A percentile compares a stretch with the other conserved stretches of the same genome.
These are phyloP conservation scores for Ptychoptera albimana DNA, from an alignment of 2,888 invertebrate genomes.

Conservation along the genomic window DNA sequence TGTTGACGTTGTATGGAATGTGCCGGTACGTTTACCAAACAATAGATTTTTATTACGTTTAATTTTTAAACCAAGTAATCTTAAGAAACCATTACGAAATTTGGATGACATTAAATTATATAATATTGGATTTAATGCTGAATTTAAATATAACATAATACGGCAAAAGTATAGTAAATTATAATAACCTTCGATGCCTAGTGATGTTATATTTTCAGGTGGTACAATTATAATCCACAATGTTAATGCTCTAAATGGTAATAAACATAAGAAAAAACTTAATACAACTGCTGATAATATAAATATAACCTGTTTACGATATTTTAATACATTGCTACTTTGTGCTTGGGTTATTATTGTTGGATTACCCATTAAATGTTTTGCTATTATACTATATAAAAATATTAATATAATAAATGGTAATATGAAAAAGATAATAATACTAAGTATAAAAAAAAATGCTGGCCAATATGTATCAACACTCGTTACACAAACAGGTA, in stretches of 20 bases:
- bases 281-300: conserved; percentile 82
- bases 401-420: conserved; percentile 67
- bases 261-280: conserved; percentile 77
- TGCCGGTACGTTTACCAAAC: conserved; percentile 14
- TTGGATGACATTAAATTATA: conserved; percentile 88
- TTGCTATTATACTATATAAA: conserved; percentile 72
- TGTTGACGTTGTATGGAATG: conserved; percentile 18
- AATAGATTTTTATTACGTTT: conserved; percentile 9
- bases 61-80: conserved; percentile 35
- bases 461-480: conserved; percentile 64
- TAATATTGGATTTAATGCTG: conserved; percentile 79
- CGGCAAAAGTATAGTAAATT: conserved; percentile 71
- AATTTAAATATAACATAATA: conserved; percentile 78
- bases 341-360: conserved; percentile 47
- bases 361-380: conserved; percentile 68
- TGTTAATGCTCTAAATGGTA: conserved; percentile 78
- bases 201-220: conserved; percentile 43
- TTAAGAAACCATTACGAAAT: conserved; percentile 67
- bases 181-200: conserved; percentile 70
- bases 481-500: conserved; percentile 66
- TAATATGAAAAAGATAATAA: conserved; percentile 68
- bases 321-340: conserved; percentile 43
- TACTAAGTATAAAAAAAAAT: conserved; percentile 63
- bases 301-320: conserved; percentile 66
- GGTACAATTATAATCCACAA: conserved; percentile 74